Evolutionary conservation across 2,113 vertebrate species (phyloP).

Genomic region (Carassius carassius): DNA sequence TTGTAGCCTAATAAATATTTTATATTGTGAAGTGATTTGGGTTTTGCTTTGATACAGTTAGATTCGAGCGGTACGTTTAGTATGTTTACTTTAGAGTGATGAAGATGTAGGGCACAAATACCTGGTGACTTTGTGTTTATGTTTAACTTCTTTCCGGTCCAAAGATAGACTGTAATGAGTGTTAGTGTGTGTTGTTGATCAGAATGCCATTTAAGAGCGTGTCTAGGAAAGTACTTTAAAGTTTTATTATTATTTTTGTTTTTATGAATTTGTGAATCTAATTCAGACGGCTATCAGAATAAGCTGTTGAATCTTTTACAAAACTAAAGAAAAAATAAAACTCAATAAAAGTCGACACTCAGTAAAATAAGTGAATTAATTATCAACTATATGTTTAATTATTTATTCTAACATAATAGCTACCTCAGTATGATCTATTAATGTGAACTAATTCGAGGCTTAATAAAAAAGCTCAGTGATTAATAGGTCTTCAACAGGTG

Average conservation of each 20-base stretch:
- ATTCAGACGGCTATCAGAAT: not conserved
- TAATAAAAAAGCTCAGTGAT: not conserved
- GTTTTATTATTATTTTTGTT: not conserved
- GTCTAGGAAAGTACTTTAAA: not conserved
- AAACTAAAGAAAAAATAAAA: not conserved
- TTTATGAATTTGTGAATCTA: no score
- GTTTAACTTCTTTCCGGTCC: slow-evolving; percentile 58
- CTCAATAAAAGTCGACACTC: not conserved
- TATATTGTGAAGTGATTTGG: not conserved
- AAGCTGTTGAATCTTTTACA: no score
- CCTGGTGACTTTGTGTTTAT: slow-evolving; percentile 63
- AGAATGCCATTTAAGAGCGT: not conserved
- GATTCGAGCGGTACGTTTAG: not conserved
- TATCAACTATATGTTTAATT: not conserved
- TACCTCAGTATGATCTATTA: no score
- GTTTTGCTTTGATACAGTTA: not conserved
- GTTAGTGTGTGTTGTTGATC: not conserved
- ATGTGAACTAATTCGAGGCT: not conserved
- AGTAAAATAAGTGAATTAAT: not conserved
- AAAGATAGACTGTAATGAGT: slow-evolving; percentile 14
- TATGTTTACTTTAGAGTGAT: slow-evolving; percentile 38
- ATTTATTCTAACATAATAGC: no score
- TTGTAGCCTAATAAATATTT: not conserved
- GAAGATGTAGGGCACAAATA: slow-evolving; percentile 55
- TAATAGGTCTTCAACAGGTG: not conserved